Evolutionary conservation across 2,888 invertebrate species (phyloP), one percentile per base, ranked within the genome.

Genomic region (Pandemis heparana): DNA sequence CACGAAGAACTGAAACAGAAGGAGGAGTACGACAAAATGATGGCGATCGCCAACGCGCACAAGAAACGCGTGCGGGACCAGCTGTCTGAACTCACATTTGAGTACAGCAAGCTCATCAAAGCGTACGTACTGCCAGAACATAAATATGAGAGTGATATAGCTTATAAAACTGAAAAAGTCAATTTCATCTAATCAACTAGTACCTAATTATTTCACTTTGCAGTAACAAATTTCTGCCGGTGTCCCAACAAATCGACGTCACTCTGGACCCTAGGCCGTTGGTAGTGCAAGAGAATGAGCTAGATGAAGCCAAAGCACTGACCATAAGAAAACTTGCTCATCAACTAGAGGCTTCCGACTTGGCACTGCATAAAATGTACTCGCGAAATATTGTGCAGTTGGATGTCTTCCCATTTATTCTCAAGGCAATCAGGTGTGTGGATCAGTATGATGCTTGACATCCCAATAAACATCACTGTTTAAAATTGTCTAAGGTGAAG

Each of bases 1-100:
- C 95, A 94, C 66, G 97, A 98, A 84, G 95, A 97, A 83, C 94
- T 95, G 7, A 96, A 97, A 81, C 95, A 96, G 61, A 95, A 96
- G 82, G 95, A 95, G 10, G 97, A 97, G 84, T 90, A 94, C 65
- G 96, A 96, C 77, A 94, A 95, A 80, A 95, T 96, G 84, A 92
- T 95, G 87, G 89, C 94, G n/a, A 89, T 95, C 10, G 96, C 96
- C 0, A 95, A 96, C 77, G 95, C 95, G 0, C 96, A 96, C 78
- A 97, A 96, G 81, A 94, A 95, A 56, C 89, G 94, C 75, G 95
- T 96, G 16, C 88, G 96, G 41, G 89, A 92, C 63, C 92, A 95
- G 71, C 87, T 97, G 38, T 89, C 89, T 0, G 86, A 88, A 8
- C 88, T 97, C 3, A 95, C 95, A 51, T 87, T 92, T n/a, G 95